These are phyloP conservation scores for Apotomis turbidana DNA, from an alignment of 2,888 invertebrate species.

Conservation along the genomic window DNA sequence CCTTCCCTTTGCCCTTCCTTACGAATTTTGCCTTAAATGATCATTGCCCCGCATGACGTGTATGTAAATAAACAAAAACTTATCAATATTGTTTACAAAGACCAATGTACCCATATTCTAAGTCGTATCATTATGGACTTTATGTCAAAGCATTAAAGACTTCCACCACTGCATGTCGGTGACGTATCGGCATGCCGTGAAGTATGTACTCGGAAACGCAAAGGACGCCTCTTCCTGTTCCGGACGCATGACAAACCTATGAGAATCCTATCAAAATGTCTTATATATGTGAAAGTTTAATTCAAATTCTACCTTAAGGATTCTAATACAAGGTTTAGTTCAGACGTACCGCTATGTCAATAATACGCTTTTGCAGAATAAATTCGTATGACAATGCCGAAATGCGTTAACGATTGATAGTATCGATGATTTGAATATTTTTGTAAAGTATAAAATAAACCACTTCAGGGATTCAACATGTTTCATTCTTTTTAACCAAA, in stretches of 20 bases:
- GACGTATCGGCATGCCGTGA: background rate
- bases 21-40: constrained; percentile 19
- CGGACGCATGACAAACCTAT: constrained; percentile 21
- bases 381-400: constrained; percentile 1
- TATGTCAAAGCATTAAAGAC: background rate
- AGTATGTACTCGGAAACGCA: constrained; percentile 17
- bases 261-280: background rate
- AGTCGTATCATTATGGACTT: background rate
- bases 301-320: background rate
- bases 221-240: constrained; percentile 34
- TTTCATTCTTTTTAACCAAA: no score
- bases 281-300: background rate
- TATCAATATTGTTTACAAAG: constrained; percentile 3
- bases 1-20: constrained; percentile 3
- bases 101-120: background rate
- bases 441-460: background rate
- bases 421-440: background rate
- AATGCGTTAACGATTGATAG: background rate
- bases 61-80: constrained; percentile 16
- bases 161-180: background rate
- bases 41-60: constrained; percentile 16
- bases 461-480: no score
- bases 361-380: background rate
- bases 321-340: background rate
- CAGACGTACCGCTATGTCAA: background rate